phyloP scores from a whole-genome alignment of 2,113 vertebrate genomes.

The Genyomyrus donnyi region DNA sequence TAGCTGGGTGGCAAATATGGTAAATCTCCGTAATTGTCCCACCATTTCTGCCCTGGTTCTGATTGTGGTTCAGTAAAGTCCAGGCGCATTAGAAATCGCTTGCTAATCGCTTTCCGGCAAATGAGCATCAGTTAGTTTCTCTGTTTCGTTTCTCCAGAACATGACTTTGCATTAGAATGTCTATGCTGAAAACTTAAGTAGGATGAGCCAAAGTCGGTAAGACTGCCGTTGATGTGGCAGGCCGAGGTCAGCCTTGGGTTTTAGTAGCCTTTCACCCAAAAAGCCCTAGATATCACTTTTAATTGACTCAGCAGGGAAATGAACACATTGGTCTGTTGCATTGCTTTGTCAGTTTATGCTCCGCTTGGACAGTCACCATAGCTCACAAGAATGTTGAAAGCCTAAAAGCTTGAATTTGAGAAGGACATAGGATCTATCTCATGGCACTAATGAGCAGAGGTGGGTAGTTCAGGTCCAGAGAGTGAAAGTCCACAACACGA shows the following conservation, averaged over 20 bases:
- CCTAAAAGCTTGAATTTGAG: neutral
- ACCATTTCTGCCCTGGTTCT: neutral
- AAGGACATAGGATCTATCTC: neutral
- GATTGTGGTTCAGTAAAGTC: neutral
- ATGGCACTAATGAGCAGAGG: neutral
- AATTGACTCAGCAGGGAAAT: neutral
- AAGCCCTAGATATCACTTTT: neutral
- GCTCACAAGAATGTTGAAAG: neutral
- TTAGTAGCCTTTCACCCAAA: neutral
- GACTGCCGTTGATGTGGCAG: neutral
- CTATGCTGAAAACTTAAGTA: neutral
- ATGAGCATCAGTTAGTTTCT: neutral
- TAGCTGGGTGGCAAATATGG: neutral
- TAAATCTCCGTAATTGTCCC: neutral
- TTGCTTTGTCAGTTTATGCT: neutral
- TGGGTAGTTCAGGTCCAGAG: neutral
- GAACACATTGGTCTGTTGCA: neutral
- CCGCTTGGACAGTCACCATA: neutral
- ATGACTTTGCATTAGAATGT: neutral
- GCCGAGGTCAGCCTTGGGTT: neutral
- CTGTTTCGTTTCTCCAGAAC: neutral
- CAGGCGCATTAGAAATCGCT: neutral
- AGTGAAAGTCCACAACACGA: neutral
- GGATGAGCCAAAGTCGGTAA: neutral
- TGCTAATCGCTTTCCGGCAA: neutral